Evolutionary conservation across 2,797 vertebrate genomes (phyloP).

Genomic region (Peromyscus attwateri): DNA sequence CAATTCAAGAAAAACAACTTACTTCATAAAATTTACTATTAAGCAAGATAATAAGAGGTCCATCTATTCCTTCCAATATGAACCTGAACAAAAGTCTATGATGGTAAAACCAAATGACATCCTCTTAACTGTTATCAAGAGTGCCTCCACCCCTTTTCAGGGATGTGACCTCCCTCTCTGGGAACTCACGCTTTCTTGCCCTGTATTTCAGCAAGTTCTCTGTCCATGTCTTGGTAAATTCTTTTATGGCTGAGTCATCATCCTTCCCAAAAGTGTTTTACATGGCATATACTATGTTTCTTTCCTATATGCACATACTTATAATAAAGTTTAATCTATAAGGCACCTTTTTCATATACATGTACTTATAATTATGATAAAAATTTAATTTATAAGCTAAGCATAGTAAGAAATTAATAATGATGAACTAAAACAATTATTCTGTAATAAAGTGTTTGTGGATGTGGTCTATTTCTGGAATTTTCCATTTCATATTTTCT

Average conservation of each 20-base stretch:
- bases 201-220: not conserved
- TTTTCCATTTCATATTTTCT: not conserved
- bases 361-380: not conserved
- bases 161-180: not conserved
- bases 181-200: not conserved
- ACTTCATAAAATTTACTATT: not conserved
- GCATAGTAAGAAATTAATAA: not conserved
- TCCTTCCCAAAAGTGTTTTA: not conserved
- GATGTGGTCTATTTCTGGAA: constrained; percentile 7
- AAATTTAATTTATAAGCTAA: not conserved
- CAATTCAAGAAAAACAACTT: not conserved
- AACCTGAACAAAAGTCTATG: not conserved
- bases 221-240: not conserved
- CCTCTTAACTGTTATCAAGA: not conserved
- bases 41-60: not conserved
- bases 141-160: not conserved
- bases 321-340: not conserved
- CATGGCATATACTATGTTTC: not conserved
- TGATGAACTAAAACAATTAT: constrained; percentile 6
- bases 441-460: not conserved
- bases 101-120: not conserved
- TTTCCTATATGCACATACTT: not conserved
- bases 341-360: not conserved
- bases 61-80: not conserved
- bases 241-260: not conserved